Conservation (phyloP, 2,113 vertebrate species). For the Tenrec ecaudatus region DNA sequence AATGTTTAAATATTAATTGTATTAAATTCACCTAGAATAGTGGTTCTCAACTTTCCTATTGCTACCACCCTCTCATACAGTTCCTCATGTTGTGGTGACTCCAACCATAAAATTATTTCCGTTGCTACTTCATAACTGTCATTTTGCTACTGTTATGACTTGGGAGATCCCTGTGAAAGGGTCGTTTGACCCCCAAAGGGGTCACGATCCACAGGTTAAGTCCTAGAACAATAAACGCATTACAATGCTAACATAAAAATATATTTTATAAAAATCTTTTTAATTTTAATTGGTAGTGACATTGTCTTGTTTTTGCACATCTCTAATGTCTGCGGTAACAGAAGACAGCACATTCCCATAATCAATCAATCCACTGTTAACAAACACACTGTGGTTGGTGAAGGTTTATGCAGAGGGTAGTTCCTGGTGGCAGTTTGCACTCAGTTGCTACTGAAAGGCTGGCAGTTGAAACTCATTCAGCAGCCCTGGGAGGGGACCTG, state of each 20-base stretch:
- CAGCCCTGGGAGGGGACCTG: neutral
- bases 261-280: neutral
- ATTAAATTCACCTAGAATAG: too few species aligned
- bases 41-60: too few species aligned
- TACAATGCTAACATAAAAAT: slow-evolving; percentile 23
- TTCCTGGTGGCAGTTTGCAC: neutral
- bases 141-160: too few species aligned
- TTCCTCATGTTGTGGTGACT: too few species aligned
- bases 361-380: slow-evolving; percentile 10
- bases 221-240: slow-evolving; percentile 30
- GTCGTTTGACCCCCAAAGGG: too few species aligned
- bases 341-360: neutral
- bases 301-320: slow-evolving; percentile 37
- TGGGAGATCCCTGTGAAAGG: too few species aligned
- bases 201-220: neutral
- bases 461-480: neutral
- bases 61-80: too few species aligned
- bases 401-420: slow-evolving; percentile 11
- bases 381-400: neutral
- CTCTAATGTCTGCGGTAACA: slow-evolving; percentile 22
- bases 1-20: slow-evolving; percentile 23
- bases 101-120: too few species aligned
- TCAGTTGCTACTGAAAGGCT: neutral
- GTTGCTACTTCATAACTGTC: too few species aligned
- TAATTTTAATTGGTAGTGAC: slow-evolving; percentile 6